These are phyloP conservation scores for Microchirus variegatus DNA, from an alignment of 2,797 vertebrate genomes.

Conservation along the genomic window DNA sequence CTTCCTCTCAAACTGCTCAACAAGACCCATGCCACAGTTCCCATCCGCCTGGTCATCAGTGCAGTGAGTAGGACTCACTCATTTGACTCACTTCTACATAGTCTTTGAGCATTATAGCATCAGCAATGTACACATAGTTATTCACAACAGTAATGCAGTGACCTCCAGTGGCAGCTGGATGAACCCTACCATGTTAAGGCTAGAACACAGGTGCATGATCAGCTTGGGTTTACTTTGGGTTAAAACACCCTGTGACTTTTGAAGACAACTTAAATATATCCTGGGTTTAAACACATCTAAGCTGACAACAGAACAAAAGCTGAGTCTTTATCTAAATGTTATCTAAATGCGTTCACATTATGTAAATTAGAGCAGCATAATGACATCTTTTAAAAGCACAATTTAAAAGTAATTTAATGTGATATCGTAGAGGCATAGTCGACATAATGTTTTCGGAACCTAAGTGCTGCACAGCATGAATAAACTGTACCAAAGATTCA, in stretches of 20 bases:
- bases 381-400: not conserved
- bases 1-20: constrained; percentile 91
- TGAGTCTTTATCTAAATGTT: too few relatives aligned
- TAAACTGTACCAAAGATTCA: not conserved
- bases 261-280: not conserved
- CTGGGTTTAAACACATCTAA: not conserved
- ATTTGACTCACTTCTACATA: constrained; percentile 1
- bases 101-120: not conserved
- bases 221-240: not conserved
- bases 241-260: too few relatives aligned
- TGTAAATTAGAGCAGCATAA: not conserved
- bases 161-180: constrained; percentile 18
- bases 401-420: not conserved
- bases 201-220: not conserved
- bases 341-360: not conserved
- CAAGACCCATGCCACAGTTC: constrained; percentile 89
- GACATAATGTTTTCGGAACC: not conserved
- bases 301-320: not conserved
- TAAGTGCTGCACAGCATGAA: not conserved
- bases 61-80: constrained; percentile 89
- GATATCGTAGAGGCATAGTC: not conserved
- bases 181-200: not conserved
- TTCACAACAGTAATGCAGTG: not conserved
- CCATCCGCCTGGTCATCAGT: constrained; percentile 91
- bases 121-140: not conserved